Evolutionary conservation across 2,888 invertebrate species (phyloP).

Genomic region (Drosophila sordidula): DNA sequence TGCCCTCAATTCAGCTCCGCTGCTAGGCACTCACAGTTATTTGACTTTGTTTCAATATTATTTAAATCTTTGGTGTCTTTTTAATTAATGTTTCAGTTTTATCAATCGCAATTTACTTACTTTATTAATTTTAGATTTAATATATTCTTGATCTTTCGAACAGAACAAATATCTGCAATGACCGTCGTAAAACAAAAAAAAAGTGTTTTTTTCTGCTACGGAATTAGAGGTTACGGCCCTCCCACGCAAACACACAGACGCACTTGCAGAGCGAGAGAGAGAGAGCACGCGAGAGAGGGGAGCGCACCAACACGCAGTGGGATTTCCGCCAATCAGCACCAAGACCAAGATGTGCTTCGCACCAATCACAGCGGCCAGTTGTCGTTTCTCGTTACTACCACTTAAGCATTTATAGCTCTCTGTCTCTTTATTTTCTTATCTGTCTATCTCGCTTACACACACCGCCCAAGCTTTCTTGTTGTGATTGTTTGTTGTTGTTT

Average conservation of each 20-base stretch:
- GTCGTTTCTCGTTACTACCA: conserved; percentile 49
- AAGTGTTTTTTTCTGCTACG: background rate
- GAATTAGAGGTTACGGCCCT: conserved; percentile 8
- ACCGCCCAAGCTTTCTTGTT: conserved; percentile 32
- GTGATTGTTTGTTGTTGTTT: conserved; percentile 14
- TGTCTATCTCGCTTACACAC: conserved; percentile 49
- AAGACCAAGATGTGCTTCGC: conserved; percentile 52
- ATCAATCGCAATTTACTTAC: background rate
- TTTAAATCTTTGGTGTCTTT: background rate
- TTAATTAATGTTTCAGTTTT: too few relatives aligned
- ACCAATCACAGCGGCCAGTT: conserved; percentile 63
- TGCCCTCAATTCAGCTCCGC: background rate
- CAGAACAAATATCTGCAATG: background rate
- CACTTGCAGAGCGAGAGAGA: background rate
- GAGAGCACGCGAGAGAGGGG: conserved; percentile 1
- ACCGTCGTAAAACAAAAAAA: background rate
- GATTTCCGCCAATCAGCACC: conserved; percentile 65
- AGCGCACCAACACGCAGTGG: conserved; percentile 30
- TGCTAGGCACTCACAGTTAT: background rate
- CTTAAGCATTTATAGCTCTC: conserved; percentile 41
- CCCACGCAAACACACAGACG: conserved; percentile 11
- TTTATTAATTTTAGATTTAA: background rate
- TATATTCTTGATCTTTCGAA: too few relatives aligned
- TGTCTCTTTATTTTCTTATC: conserved; percentile 27
- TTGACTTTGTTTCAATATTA: background rate